Base-by-base conservation (phyloP, 2,113 vertebrate genomes). In the rabbit (Oryctolagus cuniculus) region DNA sequence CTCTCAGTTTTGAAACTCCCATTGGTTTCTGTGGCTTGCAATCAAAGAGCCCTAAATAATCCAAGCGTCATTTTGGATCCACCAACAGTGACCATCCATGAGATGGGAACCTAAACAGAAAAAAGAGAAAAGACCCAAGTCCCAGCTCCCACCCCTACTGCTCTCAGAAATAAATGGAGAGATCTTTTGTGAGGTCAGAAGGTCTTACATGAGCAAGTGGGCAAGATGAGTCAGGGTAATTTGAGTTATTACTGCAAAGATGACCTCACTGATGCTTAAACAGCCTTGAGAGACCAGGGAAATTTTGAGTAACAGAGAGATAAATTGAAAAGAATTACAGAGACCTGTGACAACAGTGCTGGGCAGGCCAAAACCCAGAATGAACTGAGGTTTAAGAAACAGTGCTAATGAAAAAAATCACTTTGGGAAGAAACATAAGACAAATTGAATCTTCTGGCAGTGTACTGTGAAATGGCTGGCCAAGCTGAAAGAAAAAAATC, bases 361-460 rank as follows among this genome's bases (percentile, higher is more conserved):
- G 79, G 17, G 34, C 58, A 67, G 70, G 19, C 63, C 61, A 49
- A 86, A 91, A 83, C 9, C 36, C 63, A 89, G 51, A 90, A 75
- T 86, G 55, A 85, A 86, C 58, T 82, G 6, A 13, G 9, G 16
- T 80, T 95, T 89, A 83, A 55, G 17, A 44, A 58, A 83, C 67
- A 80, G 31, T 38, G 13, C n/a, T 66, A 61, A 55, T 27, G n/a
- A 49, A 90, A 36, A 78, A 75, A 49, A 25, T 64, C 6, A 36
- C 29, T 93, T 88, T 38, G 75, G 44, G 55, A 94, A 91, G 72
- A 91, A 93, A 85, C 16, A 77, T 16, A 90, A 81, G 61, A 90
- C 21, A n/a, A 73, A 84, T 61, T 19, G 85, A 90, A 89, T 91
- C 58, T 79, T n/a, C 44, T 95, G 87, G 58, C 87, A 94, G 8